Evolutionary conservation across 2,113 vertebrate genomes (phyloP), one percentile per base, ranked within the genome.

Genomic region (Lontra canadensis): DNA sequence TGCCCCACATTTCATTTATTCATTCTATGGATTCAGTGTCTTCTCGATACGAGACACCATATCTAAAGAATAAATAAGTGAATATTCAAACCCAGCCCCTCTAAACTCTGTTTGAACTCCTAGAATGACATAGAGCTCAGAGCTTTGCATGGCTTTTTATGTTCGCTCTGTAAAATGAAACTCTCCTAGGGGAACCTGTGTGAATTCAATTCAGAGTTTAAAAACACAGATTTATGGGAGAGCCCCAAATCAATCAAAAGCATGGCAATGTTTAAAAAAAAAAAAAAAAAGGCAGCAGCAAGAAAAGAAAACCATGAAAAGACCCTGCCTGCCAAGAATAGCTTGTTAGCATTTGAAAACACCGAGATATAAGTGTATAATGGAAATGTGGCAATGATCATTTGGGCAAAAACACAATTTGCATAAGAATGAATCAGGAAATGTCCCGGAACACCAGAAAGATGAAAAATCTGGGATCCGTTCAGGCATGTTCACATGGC

Each of bases 141-240:
- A 92, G 84, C 49, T 65, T 97, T 55, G 79, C 14, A 10, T 29
- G 71, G 29, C 57, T 95, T 79, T 97, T 94, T 90, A 73, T 93
- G 59, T 94, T 93, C 34, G 15, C n/a, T 74, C 74, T 96, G 36
- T 96, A 74, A 94, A 88, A 96, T 36, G 44, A 93, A 88, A 78
- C 90, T 89, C 63, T 95, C 90, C 63, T 39, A 80, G 31, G 69
- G 55, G 61, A 96, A 67, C 5, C 34, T 89, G 25, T 26, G 20
- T 90, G 89, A 90, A 92, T 97, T 92, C 89, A 89, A 86, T 74
- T 90, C 57, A 83, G 71, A 49, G 29, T 94, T 96, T 81, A 94
- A 96, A 96, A 96, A 83, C 42, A 63, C 39, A 78, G 36, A 94
- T 85, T 96, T 81, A 90, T 88, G 71, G 39, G 94, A 94, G 65